Percentiles rank a stretch among this genome's conserved stretches.
phyloP scores from a whole-genome alignment of 2,113 vertebrate species.

The Xerus inauris region DNA sequence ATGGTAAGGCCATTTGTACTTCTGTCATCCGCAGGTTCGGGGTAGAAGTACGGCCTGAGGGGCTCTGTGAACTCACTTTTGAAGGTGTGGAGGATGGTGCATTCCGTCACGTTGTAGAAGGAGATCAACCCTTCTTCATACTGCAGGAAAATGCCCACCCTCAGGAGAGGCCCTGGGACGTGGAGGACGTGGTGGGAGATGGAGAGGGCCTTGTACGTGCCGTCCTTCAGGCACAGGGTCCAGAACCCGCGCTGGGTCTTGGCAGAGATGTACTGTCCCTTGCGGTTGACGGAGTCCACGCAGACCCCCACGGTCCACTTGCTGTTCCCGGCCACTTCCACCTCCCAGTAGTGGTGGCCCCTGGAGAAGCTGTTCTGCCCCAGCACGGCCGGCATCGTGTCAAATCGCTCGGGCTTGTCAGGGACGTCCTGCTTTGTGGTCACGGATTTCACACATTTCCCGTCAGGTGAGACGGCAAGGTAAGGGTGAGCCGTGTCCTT shows the following conservation, averaged over 20 bases:
- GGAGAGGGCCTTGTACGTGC: slow-evolving; percentile 80
- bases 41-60: not conserved
- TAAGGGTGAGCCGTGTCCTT: not conserved
- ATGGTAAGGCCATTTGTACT: not conserved
- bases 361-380: not conserved
- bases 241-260: slow-evolving; percentile 85
- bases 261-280: slow-evolving; percentile 78
- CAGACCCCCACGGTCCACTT: slow-evolving; percentile 75
- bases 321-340: slow-evolving; percentile 75
- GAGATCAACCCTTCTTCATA: slow-evolving; percentile 53
- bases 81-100: not conserved
- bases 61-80: not conserved
- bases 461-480: not conserved
- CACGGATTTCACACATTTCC: not conserved
- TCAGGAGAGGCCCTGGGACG: slow-evolving; percentile 51
- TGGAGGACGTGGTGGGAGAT: slow-evolving; percentile 68
- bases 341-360: not conserved
- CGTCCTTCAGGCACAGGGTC: slow-evolving; percentile 82
- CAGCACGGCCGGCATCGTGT: not conserved
- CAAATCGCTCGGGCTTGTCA: not conserved
- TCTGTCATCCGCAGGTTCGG: not conserved
- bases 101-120: not conserved
- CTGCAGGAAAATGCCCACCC: slow-evolving; percentile 82
- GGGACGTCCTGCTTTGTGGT: not conserved
- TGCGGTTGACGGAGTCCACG: slow-evolving; percentile 76